These are phyloP conservation scores for Coreius guichenoti DNA, from an alignment of 2,797 vertebrate genomes.

Conservation along the genomic window DNA sequence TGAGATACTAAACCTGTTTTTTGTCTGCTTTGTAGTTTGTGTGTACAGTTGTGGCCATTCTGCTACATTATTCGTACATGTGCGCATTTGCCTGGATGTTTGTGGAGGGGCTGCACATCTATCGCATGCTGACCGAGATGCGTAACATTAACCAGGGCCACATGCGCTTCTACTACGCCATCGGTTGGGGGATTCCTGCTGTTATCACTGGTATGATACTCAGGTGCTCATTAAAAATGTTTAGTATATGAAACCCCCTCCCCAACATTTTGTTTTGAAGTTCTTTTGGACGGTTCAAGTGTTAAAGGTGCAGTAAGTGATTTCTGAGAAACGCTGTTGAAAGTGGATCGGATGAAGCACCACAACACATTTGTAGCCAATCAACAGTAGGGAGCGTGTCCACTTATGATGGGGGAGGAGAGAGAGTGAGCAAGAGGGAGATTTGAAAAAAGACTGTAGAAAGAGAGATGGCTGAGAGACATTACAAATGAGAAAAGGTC, in stretches of 20 bases:
- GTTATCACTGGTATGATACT: constrained; percentile 82
- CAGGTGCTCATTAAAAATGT: background rate
- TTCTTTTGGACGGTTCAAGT: background rate
- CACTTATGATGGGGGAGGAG: background rate
- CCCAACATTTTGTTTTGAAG: background rate
- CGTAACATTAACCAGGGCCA: constrained; percentile 87
- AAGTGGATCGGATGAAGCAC: background rate
- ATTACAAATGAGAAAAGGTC: background rate
- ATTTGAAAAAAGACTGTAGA: background rate
- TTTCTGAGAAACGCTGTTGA: background rate
- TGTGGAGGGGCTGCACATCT: constrained; percentile 86
- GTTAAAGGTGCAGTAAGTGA: background rate
- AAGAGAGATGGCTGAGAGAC: background rate
- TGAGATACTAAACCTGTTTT: constrained; percentile 7
- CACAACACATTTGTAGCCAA: background rate
- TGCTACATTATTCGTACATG: constrained; percentile 86
- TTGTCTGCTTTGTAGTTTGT: constrained; percentile 75
- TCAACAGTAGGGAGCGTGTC: background rate
- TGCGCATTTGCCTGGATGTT: constrained; percentile 88
- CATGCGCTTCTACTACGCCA: constrained; percentile 87
- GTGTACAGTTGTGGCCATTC: constrained; percentile 84
- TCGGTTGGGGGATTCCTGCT: constrained; percentile 88
- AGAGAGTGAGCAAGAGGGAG: background rate
- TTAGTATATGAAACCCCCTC: background rate
- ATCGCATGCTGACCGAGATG: constrained; percentile 87